A percentile compares a stretch with the other conserved stretches of the same genome.
Evolutionary conservation across 2,888 invertebrate species (phyloP).

Genomic region (Sarcophaga variegata): DNA sequence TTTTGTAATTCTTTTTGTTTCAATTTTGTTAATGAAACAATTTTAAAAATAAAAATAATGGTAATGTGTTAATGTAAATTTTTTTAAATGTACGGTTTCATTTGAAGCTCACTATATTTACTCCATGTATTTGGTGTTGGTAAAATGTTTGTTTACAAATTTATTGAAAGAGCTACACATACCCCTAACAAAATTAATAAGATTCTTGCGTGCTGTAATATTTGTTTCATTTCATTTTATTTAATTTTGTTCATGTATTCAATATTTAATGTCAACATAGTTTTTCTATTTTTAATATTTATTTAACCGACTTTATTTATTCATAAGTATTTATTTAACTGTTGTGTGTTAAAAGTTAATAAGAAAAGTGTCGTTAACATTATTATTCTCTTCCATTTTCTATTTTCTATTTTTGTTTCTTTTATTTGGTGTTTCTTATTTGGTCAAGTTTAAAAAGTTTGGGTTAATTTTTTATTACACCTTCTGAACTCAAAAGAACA

Average conservation of each 20-base stretch:
- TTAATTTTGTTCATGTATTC: background rate
- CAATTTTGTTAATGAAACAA: no score
- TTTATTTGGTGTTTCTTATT: background rate
- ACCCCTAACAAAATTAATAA: background rate
- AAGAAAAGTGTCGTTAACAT: slow-evolving; percentile 29
- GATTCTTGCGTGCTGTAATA: slow-evolving; percentile 37
- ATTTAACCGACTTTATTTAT: slow-evolving; percentile 5
- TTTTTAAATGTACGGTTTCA: no score
- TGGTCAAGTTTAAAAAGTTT: background rate
- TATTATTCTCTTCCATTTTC: background rate
- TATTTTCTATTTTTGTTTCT: background rate
- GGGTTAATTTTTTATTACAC: background rate
- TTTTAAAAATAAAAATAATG: no score
- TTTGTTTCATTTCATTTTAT: slow-evolving; percentile 25
- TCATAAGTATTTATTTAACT: slow-evolving; percentile 24
- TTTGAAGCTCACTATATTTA: no score
- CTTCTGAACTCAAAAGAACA: background rate
- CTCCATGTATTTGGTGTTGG: no score
- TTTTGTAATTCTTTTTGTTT: no score
- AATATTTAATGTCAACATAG: background rate
- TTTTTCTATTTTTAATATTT: background rate
- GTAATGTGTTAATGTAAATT: no score
- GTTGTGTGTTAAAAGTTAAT: slow-evolving; percentile 28
- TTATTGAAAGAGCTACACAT: no score
- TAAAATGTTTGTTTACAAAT: no score